These are phyloP conservation scores for Megalops atlanticus DNA, from an alignment of 2,113 vertebrate genomes.

Conservation along the genomic window DNA sequence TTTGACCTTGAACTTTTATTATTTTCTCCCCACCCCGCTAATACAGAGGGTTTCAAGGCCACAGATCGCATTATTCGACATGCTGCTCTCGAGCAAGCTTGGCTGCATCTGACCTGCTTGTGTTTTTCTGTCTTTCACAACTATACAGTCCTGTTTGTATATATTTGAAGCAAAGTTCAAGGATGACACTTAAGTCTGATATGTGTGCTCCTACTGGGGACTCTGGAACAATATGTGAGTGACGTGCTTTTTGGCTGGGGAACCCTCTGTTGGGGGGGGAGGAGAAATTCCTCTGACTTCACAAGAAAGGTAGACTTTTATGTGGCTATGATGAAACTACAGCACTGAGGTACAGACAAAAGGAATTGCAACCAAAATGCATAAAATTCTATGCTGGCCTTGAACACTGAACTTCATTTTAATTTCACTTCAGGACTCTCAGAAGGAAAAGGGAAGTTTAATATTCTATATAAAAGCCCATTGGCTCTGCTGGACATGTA, in stretches of 20 bases:
- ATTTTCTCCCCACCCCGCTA: neutral
- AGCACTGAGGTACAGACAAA: conserved; percentile 7
- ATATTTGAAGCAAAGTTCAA: conserved; percentile 27
- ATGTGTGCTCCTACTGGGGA: neutral
- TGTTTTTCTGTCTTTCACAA: conserved; percentile 19
- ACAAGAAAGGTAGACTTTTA: neutral
- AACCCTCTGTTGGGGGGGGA: neutral
- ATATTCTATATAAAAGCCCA: neutral
- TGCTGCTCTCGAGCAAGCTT: neutral
- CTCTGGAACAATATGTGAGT: conserved; percentile 19
- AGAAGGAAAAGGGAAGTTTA: neutral
- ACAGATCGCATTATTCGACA: neutral
- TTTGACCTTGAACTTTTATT: conserved; percentile 11
- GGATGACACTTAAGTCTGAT: conserved; percentile 17
- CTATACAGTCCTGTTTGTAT: conserved; percentile 28
- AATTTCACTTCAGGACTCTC: neutral
- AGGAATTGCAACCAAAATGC: conserved; percentile 4
- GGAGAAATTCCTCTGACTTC: neutral
- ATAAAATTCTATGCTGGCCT: too few relatives aligned
- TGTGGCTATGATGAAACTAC: too few relatives aligned
- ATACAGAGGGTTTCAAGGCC: conserved; percentile 18
- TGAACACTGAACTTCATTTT: neutral
- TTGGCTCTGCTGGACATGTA: too few relatives aligned
- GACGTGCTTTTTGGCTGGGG: neutral
- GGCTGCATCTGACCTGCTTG: neutral